Evolutionary conservation across 2,888 invertebrate species (phyloP).

Genomic region (Gastrophysa polygoni): DNA sequence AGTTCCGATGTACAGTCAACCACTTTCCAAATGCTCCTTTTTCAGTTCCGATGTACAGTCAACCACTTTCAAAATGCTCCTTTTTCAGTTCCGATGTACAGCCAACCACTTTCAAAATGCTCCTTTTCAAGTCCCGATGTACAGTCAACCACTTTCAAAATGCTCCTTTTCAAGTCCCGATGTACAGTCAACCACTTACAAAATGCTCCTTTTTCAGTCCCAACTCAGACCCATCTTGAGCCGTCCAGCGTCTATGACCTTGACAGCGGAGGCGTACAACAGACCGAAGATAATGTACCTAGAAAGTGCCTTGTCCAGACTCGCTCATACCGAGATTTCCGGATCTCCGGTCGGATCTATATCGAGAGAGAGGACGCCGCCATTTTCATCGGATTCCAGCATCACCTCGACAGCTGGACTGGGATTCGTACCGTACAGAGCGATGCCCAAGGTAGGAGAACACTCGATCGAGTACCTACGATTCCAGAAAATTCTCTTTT

Average conservation of each 20-base stretch:
- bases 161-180: no score
- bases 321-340: slow-evolving; percentile 46
- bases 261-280: slow-evolving; percentile 50
- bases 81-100: no score
- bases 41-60: no score
- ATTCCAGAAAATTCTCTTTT: no score
- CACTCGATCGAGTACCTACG: no score
- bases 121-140: slow-evolving; percentile 39
- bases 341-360: slow-evolving; percentile 51
- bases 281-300: slow-evolving; percentile 43
- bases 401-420: slow-evolving; percentile 55
- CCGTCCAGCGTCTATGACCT: slow-evolving; percentile 49
- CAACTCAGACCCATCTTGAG: slow-evolving; percentile 39
- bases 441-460: slow-evolving; percentile 37
- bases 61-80: no score
- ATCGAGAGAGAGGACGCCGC: slow-evolving; percentile 57
- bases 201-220: slow-evolving; percentile 31
- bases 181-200: not conserved
- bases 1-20: not conserved
- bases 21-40: no score
- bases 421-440: slow-evolving; percentile 23
- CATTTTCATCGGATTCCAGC: slow-evolving; percentile 60
- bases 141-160: no score
- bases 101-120: not conserved
- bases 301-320: slow-evolving; percentile 44